Conservation (phyloP, 2,797 vertebrate genomes). For the Saxicola maurus region DNA sequence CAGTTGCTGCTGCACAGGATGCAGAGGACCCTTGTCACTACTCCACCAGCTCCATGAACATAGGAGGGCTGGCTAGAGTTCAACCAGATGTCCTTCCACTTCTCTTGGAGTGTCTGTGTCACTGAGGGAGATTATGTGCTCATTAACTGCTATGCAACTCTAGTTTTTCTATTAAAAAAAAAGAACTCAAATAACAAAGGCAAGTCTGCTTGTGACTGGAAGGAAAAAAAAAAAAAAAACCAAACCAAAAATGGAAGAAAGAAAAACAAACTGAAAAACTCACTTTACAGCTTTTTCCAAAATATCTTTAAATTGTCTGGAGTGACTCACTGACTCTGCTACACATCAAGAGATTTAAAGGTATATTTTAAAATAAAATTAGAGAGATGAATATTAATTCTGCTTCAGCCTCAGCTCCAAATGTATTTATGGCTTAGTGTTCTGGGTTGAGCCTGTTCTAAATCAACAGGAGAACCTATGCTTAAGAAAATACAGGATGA, state of each 20-base stretch:
- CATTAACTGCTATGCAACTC: neutral
- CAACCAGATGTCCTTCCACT: neutral
- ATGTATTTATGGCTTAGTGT: slow-evolving; percentile 44
- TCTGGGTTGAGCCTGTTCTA: slow-evolving; percentile 41
- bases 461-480: slow-evolving; percentile 51
- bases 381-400: slow-evolving; percentile 2
- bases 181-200: neutral
- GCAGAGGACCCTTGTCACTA: neutral
- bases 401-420: neutral
- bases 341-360: neutral
- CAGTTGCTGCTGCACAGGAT: neutral
- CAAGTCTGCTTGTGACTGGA: neutral
- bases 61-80: neutral
- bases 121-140: neutral
- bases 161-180: slow-evolving; percentile 3
- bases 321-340: slow-evolving; percentile 2
- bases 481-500: slow-evolving; percentile 26
- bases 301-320: slow-evolving; percentile 39
- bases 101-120: neutral
- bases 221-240: too few species aligned
- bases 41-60: neutral
- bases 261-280: neutral
- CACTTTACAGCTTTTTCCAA: slow-evolving; percentile 18
- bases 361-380: slow-evolving; percentile 36
- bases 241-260: neutral